Percentiles rank a stretch among this genome's conserved stretches.
These are phyloP conservation scores for Sclerurus mexicanus DNA, from an alignment of 2,113 vertebrate genomes.

Conservation along the genomic window DNA sequence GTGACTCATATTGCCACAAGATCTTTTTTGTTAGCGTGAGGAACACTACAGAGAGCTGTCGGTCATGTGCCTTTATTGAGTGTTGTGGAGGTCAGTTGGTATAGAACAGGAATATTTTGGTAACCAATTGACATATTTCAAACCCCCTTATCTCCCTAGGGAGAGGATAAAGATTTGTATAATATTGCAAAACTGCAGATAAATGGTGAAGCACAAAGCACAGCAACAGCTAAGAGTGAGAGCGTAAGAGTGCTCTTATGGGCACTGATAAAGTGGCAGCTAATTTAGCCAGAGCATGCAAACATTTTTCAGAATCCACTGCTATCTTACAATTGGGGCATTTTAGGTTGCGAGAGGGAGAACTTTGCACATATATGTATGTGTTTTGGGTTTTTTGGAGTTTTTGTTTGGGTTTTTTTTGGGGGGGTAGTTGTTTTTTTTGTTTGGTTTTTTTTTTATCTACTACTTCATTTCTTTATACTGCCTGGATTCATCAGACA, in stretches of 20 bases:
- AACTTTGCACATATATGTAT: background rate
- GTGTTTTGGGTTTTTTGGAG: background rate
- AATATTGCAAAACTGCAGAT: background rate
- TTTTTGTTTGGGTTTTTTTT: too few species aligned
- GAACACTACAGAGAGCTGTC: background rate
- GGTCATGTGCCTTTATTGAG: background rate
- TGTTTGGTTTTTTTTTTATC: background rate
- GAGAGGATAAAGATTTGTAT: background rate
- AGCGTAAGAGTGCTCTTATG: background rate
- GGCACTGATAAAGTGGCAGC: background rate
- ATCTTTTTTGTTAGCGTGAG: background rate
- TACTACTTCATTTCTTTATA: background rate
- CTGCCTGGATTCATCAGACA: background rate
- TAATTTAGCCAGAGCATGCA: background rate
- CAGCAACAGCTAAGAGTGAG: background rate
- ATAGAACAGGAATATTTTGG: background rate
- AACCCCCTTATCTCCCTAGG: background rate
- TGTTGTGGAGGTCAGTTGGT: background rate
- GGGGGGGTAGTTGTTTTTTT: too few species aligned
- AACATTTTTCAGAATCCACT: background rate
- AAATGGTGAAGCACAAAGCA: background rate
- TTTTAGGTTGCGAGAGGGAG: background rate
- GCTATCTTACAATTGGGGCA: background rate
- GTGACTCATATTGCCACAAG: background rate
- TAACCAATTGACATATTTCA: background rate